Percentiles rank a stretch among this genome's conserved stretches.
phyloP scores from a whole-genome alignment of 1,140 invertebrate genomes.

The Caenorhabditis elegans region WBcel235 BX284606.5:8961001-8961500 shows the following conservation, averaged over 20 bases:
- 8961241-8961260: not conserved
- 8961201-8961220: not conserved
- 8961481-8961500: conserved; percentile 6
- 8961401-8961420: no score
- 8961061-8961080: not conserved
- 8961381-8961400: no score
- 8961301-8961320: not conserved
- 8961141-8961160: not conserved
- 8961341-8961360: no score
- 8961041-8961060: not conserved
- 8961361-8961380: no score
- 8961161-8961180: not conserved
- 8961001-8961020: conserved; percentile 7
- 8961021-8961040: conserved; percentile 13
- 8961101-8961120: not conserved
- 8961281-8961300: not conserved
- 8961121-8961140: not conserved
- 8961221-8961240: not conserved
- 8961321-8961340: not conserved
- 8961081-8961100: not conserved
- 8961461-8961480: conserved; percentile 13
- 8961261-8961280: not conserved
- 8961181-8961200: not conserved
- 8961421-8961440: not conserved
- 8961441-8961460: not conserved